Evolutionary conservation across 2,888 invertebrate species (phyloP).

Genomic region (Orchestes rusci): DNA sequence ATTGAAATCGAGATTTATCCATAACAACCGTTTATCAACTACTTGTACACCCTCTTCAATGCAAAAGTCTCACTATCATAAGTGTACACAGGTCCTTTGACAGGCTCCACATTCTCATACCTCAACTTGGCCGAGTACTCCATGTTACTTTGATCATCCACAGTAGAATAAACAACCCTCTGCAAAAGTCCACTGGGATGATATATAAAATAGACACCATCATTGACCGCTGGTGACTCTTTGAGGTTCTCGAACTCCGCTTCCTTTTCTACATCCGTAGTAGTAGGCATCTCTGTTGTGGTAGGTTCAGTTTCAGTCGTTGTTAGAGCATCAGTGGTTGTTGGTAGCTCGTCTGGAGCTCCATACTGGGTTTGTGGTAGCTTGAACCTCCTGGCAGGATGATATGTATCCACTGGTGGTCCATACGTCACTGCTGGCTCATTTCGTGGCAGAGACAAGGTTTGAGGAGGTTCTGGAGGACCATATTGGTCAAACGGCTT

Average conservation of each 20-base stretch:
- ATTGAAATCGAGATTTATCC: no score
- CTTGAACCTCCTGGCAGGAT: no score
- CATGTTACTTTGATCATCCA: constrained; percentile 51
- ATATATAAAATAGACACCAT: constrained; percentile 57
- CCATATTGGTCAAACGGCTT: no score
- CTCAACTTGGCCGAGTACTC: constrained; percentile 57
- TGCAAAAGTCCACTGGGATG: constrained; percentile 58
- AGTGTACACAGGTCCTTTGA: constrained; percentile 56
- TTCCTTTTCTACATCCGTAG: constrained; percentile 32
- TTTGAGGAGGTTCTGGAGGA: no score
- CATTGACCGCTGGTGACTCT: constrained; percentile 23
- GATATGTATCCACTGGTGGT: no score
- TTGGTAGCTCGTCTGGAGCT: constrained; percentile 32
- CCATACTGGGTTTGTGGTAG: no score
- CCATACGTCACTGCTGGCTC: constrained; percentile 39
- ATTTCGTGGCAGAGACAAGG: no score
- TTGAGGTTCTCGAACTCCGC: constrained; percentile 25
- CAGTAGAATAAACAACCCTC: constrained; percentile 54
- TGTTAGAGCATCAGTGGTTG: constrained; percentile 17
- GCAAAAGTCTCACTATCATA: constrained; percentile 38
- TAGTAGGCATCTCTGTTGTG: constrained; percentile 32
- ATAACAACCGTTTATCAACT: neutral
- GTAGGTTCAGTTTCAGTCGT: constrained; percentile 32
- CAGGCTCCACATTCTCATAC: constrained; percentile 56
- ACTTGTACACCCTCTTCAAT: constrained; percentile 14